These are phyloP conservation scores for Nysson spinosus DNA, from an alignment of 2,888 invertebrate genomes.

Conservation along the genomic window DNA sequence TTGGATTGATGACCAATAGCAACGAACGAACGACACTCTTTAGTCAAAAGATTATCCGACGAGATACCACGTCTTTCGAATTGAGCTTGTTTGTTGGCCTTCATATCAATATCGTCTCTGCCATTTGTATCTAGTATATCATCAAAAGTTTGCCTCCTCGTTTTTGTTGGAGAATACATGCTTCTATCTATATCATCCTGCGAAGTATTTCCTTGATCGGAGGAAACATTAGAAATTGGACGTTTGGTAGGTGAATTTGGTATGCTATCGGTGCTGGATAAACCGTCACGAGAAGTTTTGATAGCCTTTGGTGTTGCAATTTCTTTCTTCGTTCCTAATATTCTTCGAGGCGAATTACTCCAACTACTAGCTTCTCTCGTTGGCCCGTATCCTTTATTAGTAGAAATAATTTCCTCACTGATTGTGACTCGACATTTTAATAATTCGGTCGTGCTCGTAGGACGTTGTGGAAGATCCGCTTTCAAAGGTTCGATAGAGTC, in stretches of 20 bases:
- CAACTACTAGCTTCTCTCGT: slow-evolving; percentile 61
- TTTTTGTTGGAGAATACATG: slow-evolving; percentile 58
- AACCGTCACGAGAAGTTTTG: slow-evolving; percentile 21
- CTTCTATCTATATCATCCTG: slow-evolving; percentile 27
- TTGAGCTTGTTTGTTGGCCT: slow-evolving; percentile 37
- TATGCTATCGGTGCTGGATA: slow-evolving; percentile 60
- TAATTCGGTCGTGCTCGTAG: slow-evolving; percentile 62
- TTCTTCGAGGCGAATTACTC: slow-evolving; percentile 65
- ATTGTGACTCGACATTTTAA: slow-evolving; percentile 73
- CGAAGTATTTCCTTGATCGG: slow-evolving; percentile 35
- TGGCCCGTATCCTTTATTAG: slow-evolving; percentile 59
- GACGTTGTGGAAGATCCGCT: slow-evolving; percentile 45
- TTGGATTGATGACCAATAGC: slow-evolving; percentile 24
- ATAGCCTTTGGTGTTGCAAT: slow-evolving; percentile 8
- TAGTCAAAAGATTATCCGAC: slow-evolving; percentile 66
- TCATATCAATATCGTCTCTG: slow-evolving; percentile 37
- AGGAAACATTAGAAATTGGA: slow-evolving; percentile 53
- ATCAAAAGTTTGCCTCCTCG: slow-evolving; percentile 66
- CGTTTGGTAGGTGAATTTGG: slow-evolving; percentile 70
- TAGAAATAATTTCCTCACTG: slow-evolving; percentile 69
- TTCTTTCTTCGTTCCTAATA: slow-evolving; percentile 40
- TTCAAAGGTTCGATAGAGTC: slow-evolving; percentile 25
- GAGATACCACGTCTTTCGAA: slow-evolving; percentile 69
- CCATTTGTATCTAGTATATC: slow-evolving; percentile 64
- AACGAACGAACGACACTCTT: slow-evolving; percentile 41